Conservation (phyloP, 2,113 vertebrate species). For the Genyomyrus donnyi region DNA sequence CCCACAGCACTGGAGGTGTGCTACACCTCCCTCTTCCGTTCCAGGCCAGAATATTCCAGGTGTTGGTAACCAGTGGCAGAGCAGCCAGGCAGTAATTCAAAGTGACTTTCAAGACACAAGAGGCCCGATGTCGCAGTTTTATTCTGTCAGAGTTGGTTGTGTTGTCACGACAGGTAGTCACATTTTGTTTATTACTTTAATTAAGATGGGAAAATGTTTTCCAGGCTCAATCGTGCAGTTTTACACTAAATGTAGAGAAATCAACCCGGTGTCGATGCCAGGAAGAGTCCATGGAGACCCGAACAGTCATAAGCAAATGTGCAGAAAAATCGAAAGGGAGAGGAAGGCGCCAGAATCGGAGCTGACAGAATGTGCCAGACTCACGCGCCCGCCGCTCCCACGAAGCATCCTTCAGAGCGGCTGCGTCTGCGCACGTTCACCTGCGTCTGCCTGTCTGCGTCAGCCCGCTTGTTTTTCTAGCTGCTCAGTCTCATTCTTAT, state of each 20-base stretch:
- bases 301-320: conserved; percentile 23
- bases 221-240: not conserved
- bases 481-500: conserved; percentile 51
- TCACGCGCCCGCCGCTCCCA: conserved; percentile 4
- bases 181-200: conserved; percentile 7
- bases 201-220: not conserved
- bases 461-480: conserved; percentile 57
- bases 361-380: conserved; percentile 33
- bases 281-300: not conserved
- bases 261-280: not conserved
- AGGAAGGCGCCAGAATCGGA: conserved; percentile 28
- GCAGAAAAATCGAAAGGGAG: conserved; percentile 2
- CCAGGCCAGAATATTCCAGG: not conserved
- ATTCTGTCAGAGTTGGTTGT: not conserved
- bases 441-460: conserved; percentile 43
- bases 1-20: not conserved
- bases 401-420: conserved; percentile 42
- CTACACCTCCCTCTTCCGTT: not conserved
- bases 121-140: not conserved
- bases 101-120: not conserved
- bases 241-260: not conserved
- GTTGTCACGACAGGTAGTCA: not conserved
- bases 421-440: conserved; percentile 40
- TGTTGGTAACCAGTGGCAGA: not conserved
- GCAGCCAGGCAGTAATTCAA: not conserved